These are phyloP conservation scores for Samia ricini DNA, from an alignment of 1,140 invertebrate species.

Conservation along the genomic window DNA sequence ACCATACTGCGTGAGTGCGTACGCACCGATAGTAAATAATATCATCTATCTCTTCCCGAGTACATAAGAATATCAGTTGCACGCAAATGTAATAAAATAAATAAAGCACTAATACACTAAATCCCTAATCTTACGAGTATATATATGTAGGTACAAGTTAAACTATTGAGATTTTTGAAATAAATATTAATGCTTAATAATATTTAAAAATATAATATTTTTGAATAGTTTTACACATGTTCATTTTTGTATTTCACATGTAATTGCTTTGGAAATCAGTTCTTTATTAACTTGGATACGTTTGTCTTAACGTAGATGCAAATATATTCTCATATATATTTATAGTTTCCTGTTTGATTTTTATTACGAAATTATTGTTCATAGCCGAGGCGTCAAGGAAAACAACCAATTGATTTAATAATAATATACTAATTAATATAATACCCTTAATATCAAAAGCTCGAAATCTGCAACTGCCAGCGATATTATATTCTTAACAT, in stretches of 20 bases:
- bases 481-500: not conserved
- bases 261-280: not conserved
- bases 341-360: constrained; percentile 4
- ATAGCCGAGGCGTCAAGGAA: constrained; percentile 5
- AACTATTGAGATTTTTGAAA: too few species aligned
- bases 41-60: not conserved
- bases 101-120: not conserved
- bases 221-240: too few species aligned
- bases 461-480: not conserved
- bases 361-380: constrained; percentile 5
- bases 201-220: too few species aligned
- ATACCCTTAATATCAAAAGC: constrained; percentile 1
- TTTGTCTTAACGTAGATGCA: not conserved
- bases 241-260: too few species aligned
- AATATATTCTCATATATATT: not conserved
- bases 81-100: not conserved
- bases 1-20: not conserved
- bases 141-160: too few species aligned
- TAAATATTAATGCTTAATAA: too few species aligned
- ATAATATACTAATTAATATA: constrained; percentile 6
- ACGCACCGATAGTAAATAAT: not conserved
- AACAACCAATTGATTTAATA: constrained; percentile 10
- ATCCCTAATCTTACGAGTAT: not conserved
- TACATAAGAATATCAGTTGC: not conserved
- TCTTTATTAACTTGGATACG: not conserved